Evolutionary conservation across 1,140 invertebrate genomes (phyloP).

Genomic region (Lordiphosa collinella): DNA sequence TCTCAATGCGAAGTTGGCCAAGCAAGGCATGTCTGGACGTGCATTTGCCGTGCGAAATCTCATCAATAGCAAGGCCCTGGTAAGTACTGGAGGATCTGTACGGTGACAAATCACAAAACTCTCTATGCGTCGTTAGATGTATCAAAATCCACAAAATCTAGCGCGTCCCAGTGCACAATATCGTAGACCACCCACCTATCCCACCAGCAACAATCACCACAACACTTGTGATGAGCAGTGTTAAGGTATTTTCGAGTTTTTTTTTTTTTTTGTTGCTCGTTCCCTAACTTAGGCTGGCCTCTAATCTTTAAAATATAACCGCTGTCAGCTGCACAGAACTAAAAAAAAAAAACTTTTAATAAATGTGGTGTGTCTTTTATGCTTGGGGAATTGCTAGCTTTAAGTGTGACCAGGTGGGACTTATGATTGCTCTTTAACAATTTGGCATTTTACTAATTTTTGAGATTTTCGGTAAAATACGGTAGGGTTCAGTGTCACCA

Average conservation of each 20-base stretch:
- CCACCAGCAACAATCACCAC: constrained; percentile 24
- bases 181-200: constrained; percentile 68
- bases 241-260: constrained; percentile 67
- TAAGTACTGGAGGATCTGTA: constrained; percentile 52
- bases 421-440: too few species aligned
- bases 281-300: constrained; percentile 31
- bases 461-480: too few species aligned
- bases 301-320: constrained; percentile 51
- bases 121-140: constrained; percentile 54
- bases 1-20: constrained; percentile 87
- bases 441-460: too few species aligned
- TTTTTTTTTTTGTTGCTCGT: constrained; percentile 30
- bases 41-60: constrained; percentile 82
- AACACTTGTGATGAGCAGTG: constrained; percentile 65
- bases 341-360: too few species aligned
- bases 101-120: constrained; percentile 7
- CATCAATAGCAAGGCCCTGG: constrained; percentile 85
- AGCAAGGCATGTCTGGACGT: constrained; percentile 82
- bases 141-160: constrained; percentile 76
- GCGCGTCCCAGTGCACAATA: constrained; percentile 74
- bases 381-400: too few species aligned
- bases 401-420: too few species aligned
- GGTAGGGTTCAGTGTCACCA: too few species aligned
- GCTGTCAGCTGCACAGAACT: not conserved
- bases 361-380: too few species aligned